Evolutionary conservation across 2,888 invertebrate genomes (phyloP), one percentile per base, ranked within the genome.

Genomic region (Fragum whitleyi): DNA sequence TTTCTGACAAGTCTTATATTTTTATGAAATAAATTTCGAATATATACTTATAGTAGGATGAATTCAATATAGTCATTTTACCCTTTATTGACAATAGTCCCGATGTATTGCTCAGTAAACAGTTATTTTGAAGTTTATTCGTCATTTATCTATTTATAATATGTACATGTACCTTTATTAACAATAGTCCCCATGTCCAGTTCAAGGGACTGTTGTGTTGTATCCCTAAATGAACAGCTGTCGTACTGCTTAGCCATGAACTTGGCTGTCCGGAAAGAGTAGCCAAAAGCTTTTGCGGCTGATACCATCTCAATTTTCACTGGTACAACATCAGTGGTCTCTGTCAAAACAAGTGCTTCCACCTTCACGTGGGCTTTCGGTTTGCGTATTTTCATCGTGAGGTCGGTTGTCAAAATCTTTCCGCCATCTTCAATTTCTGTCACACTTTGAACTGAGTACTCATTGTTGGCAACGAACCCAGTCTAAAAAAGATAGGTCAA

Each of bases 281-380:
- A 65, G 28, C 19, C 7, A 26, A 42, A 65, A 1, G 65, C 21
- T 21, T n/a, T 39, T 14, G 42, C 39, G 6, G 28, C 65, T 3
- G 65, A 65, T 3, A 42, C n/a, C 65, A 65, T 26, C 42, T 65
- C 65, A 26, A 65, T 65, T n/a, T 65, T 65, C 39, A 65, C 21
- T 23, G 65, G 65, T 1, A n/a, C 29, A 3, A 65, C 23, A n/a
- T 65, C 65, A 6, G 16, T n/a, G 21, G 65, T 65, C 65, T 42
- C 65, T 0, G 39, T 65, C 14, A 65, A 42, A 14, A 42, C 42
- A 26, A 65, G 65, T n/a, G 65, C 65, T 42, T 65, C 65, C 9
- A 65, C 65, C n/a, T 65, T 65, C 11, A 65, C 42, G 7, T 9
- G 19, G 1, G 65, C 39, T 42, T 36, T 65, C 2, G 65, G 39